phyloP scores from a whole-genome alignment of 1,140 invertebrate genomes.

The Globodera rostochiensis region DNA sequence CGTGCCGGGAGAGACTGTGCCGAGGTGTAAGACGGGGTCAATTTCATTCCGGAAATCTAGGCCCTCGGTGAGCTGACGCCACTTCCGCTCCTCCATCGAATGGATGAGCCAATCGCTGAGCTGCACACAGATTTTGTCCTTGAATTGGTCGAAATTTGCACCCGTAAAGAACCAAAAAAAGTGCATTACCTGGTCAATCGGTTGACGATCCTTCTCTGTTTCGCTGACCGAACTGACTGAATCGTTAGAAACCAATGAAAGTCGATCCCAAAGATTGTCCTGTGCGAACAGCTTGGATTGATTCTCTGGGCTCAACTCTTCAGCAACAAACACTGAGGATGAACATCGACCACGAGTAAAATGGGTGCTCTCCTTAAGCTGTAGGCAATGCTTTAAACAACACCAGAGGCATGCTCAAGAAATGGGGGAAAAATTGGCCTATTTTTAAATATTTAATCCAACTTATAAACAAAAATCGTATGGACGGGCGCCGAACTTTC shows the following conservation, averaged over 20 bases:
- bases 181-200: slow-evolving; percentile 8
- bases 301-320: slow-evolving; percentile 14
- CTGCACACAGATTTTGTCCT: slow-evolving; percentile 24
- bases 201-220: slow-evolving; percentile 2
- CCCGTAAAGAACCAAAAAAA: too few relatives aligned
- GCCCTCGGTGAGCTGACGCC: slow-evolving; percentile 11
- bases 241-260: slow-evolving; percentile 26
- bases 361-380: background rate
- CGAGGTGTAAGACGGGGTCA: slow-evolving; percentile 8
- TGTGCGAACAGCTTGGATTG: slow-evolving; percentile 7
- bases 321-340: slow-evolving; percentile 6
- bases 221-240: slow-evolving; percentile 11
- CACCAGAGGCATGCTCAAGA: too few relatives aligned
- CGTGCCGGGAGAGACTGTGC: background rate
- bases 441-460: too few relatives aligned
- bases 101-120: slow-evolving; percentile 22
- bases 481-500: too few relatives aligned
- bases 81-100: slow-evolving; percentile 22
- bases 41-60: slow-evolving; percentile 23
- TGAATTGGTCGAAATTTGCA: background rate
- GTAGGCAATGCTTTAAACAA: too few relatives aligned
- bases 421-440: too few relatives aligned
- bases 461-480: too few relatives aligned
- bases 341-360: background rate
- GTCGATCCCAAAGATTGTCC: slow-evolving; percentile 15